Conservation (phyloP, 2,888 invertebrate species). For the Mechanitis messenoides region DNA sequence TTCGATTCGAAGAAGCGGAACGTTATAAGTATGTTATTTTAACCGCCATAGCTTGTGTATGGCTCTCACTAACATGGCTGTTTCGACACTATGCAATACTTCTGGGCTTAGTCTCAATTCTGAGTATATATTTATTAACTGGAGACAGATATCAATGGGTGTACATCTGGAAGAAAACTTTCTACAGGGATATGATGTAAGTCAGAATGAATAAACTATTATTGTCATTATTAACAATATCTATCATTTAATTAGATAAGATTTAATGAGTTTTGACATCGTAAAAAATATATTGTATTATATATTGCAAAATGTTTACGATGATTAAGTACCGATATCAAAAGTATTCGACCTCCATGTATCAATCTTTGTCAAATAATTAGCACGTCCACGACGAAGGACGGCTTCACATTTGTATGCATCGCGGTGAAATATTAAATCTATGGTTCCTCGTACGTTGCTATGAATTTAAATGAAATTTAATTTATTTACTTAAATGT, state of each 20-base stretch:
- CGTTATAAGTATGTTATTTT: constrained; percentile 46
- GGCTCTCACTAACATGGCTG: constrained; percentile 47
- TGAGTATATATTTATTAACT: constrained; percentile 55
- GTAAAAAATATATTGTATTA: too few species aligned
- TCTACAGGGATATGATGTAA: constrained; percentile 60
- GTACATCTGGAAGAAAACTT: constrained; percentile 66
- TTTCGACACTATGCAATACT: constrained; percentile 40
- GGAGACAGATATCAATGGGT: constrained; percentile 70
- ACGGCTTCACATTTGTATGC: neutral
- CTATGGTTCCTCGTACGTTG: neutral
- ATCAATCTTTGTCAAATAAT: neutral
- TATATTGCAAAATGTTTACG: too few species aligned
- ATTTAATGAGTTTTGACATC: too few species aligned
- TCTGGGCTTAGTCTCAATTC: constrained; percentile 43
- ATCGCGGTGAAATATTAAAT: neutral
- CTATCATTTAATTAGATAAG: too few species aligned
- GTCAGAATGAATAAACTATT: constrained; percentile 31
- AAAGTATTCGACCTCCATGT: too few species aligned
- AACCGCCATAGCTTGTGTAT: constrained; percentile 40
- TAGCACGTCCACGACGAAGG: neutral
- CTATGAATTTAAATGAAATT: neutral
- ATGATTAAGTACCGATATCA: too few species aligned
- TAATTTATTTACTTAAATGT: too few species aligned
- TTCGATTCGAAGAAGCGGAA: constrained; percentile 67
- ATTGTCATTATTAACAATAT: too few species aligned